Conservation (phyloP, 2,888 invertebrate species). For the Tupiocoris notatus region DNA sequence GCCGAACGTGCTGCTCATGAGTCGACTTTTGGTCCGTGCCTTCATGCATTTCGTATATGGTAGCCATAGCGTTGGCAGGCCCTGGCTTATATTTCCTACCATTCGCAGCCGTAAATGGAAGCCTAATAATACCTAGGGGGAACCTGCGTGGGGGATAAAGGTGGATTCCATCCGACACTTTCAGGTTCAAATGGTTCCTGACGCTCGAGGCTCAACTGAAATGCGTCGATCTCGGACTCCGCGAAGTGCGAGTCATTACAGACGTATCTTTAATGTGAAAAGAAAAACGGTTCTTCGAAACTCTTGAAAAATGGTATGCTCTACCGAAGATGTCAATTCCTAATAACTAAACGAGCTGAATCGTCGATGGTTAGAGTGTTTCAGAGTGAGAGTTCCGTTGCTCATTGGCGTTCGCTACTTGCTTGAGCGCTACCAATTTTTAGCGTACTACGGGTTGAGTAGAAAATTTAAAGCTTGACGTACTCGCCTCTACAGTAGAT, state of each 20-base stretch:
- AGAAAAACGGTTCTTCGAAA: not conserved
- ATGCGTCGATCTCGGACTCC: not conserved
- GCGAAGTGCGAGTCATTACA: not conserved
- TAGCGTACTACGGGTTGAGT: too few species aligned
- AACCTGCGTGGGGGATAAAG: not conserved
- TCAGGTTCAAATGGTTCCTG: not conserved
- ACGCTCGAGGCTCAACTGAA: not conserved
- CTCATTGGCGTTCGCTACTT: too few species aligned
- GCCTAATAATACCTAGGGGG: not conserved
- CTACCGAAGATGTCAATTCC: not conserved
- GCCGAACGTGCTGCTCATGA: not conserved
- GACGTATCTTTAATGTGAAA: not conserved
- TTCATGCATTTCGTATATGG: not conserved
- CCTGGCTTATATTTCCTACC: not conserved
- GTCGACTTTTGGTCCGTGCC: not conserved
- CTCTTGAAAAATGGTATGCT: not conserved
- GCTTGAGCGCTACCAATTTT: too few species aligned
- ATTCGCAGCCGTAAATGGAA: not conserved
- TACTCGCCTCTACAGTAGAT: too few species aligned
- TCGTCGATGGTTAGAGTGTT: too few species aligned
- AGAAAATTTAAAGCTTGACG: too few species aligned
- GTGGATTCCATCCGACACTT: not conserved
- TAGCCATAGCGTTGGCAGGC: not conserved
- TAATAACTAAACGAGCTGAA: too few species aligned
- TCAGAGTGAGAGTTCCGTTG: too few species aligned